Base-by-base conservation (phyloP, 2,797 vertebrate genomes). In the Euthynnus affinis region DNA sequence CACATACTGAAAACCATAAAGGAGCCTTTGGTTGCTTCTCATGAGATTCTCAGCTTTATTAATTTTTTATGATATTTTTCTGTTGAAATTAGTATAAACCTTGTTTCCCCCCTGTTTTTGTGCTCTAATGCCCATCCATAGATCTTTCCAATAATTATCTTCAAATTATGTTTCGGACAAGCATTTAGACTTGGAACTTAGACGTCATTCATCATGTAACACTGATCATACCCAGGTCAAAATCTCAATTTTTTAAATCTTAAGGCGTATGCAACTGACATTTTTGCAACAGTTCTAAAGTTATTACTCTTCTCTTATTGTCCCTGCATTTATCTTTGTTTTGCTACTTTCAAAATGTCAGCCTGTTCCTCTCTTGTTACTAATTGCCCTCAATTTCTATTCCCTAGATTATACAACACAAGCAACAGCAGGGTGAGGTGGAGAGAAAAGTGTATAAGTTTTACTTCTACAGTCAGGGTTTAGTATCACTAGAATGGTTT, bases 51-150 rank as follows among this genome's bases (percentile, higher is more conserved):
- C 5, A 32, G n/a, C 37, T 3, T 67, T 42, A 27, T 65, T 74
- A 20, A 37, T 64, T 46, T 68, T 3, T 2, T 60, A 44, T 64
- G 37, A 62, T 71, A 66, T 78, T 86, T 81, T 51, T 83, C 74
- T 71, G 14, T 71, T 81, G 52, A 78, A 85, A 85, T 85, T 44
- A 68, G 60, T 42, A 56, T 52, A 65, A 77, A 25, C n/a, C 44
- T 23, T 63, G 46, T 56, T 65, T 67, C 59, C 67, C 62, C 61
- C 23, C 59, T 63, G 52, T 49, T 42, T 70, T 78, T 70, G 37
- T 68, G 15, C 49, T 72, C 32, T 61, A 22, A 68, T 9, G 34
- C 48, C 37, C 23, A 71, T 58, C 48, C 27, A 32, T 34, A 25
- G 49, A 9, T 29, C 52, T 34, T n/a, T 40, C 57, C 29, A 27